Percentiles rank a stretch among this genome's conserved stretches.
These are phyloP conservation scores for Pseudorhombus dupliciocellatus DNA, from an alignment of 2,113 vertebrate species.

Conservation along the genomic window DNA sequence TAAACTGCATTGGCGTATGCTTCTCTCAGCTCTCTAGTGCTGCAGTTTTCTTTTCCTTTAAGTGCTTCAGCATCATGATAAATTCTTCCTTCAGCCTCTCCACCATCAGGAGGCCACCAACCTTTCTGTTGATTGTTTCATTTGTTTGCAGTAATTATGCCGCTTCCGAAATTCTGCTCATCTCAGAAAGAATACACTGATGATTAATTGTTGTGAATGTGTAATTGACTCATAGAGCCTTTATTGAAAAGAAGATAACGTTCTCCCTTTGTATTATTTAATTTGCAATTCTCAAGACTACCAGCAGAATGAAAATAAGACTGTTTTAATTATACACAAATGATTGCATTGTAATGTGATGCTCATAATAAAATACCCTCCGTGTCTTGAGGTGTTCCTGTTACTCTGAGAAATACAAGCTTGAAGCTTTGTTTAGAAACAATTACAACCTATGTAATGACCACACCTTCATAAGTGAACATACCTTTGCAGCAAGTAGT, in stretches of 20 bases:
- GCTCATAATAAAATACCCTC: neutral
- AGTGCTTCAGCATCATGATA: neutral
- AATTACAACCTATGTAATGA: no score
- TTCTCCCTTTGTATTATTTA: conserved; percentile 17
- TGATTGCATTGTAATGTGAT: neutral
- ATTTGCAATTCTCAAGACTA: conserved; percentile 4
- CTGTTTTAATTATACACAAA: conserved; percentile 3
- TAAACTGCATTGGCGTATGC: neutral
- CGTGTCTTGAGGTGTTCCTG: no score
- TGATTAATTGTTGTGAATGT: conserved; percentile 25
- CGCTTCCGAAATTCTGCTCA: conserved; percentile 16
- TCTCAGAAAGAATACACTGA: conserved; percentile 6
- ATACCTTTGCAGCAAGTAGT: no score
- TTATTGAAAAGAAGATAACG: conserved; percentile 12
- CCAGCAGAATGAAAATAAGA: conserved; percentile 13
- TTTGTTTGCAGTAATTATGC: conserved; percentile 42
- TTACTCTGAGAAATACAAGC: no score
- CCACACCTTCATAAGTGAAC: no score
- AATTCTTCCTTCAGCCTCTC: conserved; percentile 1
- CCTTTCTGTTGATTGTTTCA: conserved; percentile 27
- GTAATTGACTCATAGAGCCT: conserved; percentile 13
- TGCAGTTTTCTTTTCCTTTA: neutral
- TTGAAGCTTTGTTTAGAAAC: no score
- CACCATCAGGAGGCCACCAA: neutral
- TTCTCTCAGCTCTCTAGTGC: neutral